phyloP scores from a whole-genome alignment of 1,140 invertebrate species.

The Delia radicum region DNA sequence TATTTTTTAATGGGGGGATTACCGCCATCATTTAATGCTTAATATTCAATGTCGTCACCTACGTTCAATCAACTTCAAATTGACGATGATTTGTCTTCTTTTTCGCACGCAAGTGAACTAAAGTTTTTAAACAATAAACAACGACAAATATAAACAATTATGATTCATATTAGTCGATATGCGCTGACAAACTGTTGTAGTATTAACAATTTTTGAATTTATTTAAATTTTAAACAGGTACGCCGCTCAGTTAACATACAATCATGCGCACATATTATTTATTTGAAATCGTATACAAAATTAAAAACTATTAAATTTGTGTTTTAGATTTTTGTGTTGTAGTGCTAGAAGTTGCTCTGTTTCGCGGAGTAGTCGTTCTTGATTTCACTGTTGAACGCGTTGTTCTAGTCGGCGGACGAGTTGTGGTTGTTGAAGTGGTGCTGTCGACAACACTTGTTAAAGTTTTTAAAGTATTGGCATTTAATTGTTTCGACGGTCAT shows the following conservation, averaged over 20 bases:
- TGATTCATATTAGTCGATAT: background rate
- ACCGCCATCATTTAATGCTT: background rate
- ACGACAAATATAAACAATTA: background rate
- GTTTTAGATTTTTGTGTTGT: background rate
- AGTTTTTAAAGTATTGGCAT: conserved; percentile 20
- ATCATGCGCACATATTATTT: background rate
- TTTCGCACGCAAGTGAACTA: no score
- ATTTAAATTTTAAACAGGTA: background rate
- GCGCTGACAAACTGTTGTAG: background rate
- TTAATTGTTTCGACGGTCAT: conserved; percentile 30
- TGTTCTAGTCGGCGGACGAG: background rate
- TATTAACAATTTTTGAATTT: background rate
- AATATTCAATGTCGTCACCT: background rate
- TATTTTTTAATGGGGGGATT: background rate
- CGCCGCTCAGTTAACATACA: no score
- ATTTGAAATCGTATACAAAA: background rate
- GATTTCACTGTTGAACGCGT: background rate
- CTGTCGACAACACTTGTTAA: background rate
- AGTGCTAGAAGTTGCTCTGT: background rate
- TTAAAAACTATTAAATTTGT: background rate
- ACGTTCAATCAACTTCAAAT: conserved; percentile 9
- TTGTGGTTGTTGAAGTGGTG: background rate
- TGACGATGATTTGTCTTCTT: no score
- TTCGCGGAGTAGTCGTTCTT: background rate
- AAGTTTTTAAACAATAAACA: no score